Base-by-base conservation (phyloP, 2,113 vertebrate genomes). In the Triplophysa siluroides region DNA sequence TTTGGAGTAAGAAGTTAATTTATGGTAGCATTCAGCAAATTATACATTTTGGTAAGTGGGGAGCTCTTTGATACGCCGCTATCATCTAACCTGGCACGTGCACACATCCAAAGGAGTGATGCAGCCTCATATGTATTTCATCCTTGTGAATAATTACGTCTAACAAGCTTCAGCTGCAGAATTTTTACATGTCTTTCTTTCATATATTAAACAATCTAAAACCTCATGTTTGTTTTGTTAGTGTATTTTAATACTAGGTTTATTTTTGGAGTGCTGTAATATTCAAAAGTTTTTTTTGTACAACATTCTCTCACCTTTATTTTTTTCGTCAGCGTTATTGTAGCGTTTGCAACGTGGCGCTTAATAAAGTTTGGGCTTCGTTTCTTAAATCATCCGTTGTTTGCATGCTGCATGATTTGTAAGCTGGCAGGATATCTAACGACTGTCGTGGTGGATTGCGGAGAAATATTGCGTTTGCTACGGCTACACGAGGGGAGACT, bases 361-460 rank as follows among this genome's bases (percentile, higher is more conserved):
- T 62, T 76, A 64, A 64, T 76, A 64, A 47, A 63, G 58, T 76
- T 64, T 63, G 61, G 74, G 60, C 75, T 75, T 47, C 38, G 26
- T 62, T 75, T 33, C 58, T 62, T 45, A 75, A 62, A 38, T 45
- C 38, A 19, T 75, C 12, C 29, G 45, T 52, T 65, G 16, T 56
- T 43, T 43, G 72, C 4, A 18, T 8, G 62, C 24, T 19, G 12
- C 26, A 24, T 54, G 29, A 74, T 75, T 75, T 81, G 52, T 47
- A n/a, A 74, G 52, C 54, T 43, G 71, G 70, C 12, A 3, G n/a
- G 71, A 60, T 45, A 81, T 66, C 71, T 43, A 75, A 65, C 19
- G 38, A 76, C 21, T 23, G 10, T 21, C 38, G 10, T 23, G 18
- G 18, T 33, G 50, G 66, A 60, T 66, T 56, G 71, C 29, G 50